These are phyloP conservation scores for Globodera rostochiensis DNA, from an alignment of 1,140 invertebrate genomes.

Conservation along the genomic window DNA sequence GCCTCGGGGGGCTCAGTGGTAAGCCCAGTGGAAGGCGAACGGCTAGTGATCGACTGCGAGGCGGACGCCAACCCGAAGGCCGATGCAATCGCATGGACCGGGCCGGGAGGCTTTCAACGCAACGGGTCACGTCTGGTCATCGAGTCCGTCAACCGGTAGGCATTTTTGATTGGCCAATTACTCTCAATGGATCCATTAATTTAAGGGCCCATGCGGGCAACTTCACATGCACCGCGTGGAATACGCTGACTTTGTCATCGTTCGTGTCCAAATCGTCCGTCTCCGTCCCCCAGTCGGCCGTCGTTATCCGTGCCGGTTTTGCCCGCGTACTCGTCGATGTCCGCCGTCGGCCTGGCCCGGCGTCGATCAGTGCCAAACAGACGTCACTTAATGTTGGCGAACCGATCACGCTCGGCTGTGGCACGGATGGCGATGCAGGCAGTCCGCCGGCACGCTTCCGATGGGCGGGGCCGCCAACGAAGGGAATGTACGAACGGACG, in stretches of 20 bases:
- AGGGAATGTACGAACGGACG: conserved; percentile 2
- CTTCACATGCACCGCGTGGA: conserved; percentile 46
- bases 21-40: conserved; percentile 49
- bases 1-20: background rate
- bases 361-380: conserved; percentile 30
- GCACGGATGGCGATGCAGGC: conserved; percentile 41
- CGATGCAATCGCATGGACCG: conserved; percentile 43
- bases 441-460: conserved; percentile 45
- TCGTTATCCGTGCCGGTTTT: conserved; percentile 33
- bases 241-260: conserved; percentile 35
- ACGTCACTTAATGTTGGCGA: conserved; percentile 40
- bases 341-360: conserved; percentile 37
- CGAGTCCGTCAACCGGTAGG: conserved; percentile 35
- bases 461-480: conserved; percentile 37
- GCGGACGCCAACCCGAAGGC: conserved; percentile 45
- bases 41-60: conserved; percentile 45
- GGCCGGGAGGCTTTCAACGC: conserved; percentile 45
- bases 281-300: background rate
- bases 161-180: background rate
- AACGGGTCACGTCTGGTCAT: conserved; percentile 39
- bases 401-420: conserved; percentile 32
- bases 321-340: conserved; percentile 44
- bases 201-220: conserved; percentile 46
- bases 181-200: background rate
- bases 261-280: background rate